Evolutionary conservation across 2,113 vertebrate species (phyloP).

Genomic region (Phylloscopus trochiloides): DNA sequence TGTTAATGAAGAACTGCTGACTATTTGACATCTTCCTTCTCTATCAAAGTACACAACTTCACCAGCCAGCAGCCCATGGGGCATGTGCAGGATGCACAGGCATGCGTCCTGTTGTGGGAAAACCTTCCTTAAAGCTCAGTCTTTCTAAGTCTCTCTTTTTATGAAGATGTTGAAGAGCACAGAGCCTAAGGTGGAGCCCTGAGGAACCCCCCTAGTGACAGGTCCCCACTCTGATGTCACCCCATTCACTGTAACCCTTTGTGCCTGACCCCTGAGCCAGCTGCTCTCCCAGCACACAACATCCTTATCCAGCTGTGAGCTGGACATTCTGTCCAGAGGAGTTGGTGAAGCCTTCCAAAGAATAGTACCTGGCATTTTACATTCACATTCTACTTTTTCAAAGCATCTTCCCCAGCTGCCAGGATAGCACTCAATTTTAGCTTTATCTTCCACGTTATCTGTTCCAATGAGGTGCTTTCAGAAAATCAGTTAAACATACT

Average conservation of each 20-base stretch:
- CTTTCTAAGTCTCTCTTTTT: not conserved
- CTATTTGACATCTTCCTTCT: not conserved
- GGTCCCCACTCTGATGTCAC: not conserved
- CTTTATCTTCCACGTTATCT: not conserved
- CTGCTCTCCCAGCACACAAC: not conserved
- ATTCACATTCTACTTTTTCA: not conserved
- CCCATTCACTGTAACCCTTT: not conserved
- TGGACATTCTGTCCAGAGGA: not conserved
- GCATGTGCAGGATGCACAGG: accelerated
- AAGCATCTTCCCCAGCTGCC: not conserved
- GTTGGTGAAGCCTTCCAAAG: not conserved
- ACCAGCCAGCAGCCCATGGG: not conserved
- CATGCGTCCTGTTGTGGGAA: not conserved
- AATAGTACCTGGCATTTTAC: not conserved
- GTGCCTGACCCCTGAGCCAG: not conserved
- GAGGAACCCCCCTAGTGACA: not conserved
- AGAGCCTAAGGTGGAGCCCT: accelerated
- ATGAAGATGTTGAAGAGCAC: not conserved
- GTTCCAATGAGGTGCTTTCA: not conserved
- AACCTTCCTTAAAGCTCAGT: not conserved
- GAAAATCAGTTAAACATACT: not conserved
- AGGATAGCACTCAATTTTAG: not conserved
- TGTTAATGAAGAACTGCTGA: not conserved
- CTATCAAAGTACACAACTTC: not conserved
- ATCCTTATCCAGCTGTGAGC: not conserved